These are phyloP conservation scores for Tupiocoris notatus DNA, from an alignment of 2,888 invertebrate genomes.

Conservation along the genomic window DNA sequence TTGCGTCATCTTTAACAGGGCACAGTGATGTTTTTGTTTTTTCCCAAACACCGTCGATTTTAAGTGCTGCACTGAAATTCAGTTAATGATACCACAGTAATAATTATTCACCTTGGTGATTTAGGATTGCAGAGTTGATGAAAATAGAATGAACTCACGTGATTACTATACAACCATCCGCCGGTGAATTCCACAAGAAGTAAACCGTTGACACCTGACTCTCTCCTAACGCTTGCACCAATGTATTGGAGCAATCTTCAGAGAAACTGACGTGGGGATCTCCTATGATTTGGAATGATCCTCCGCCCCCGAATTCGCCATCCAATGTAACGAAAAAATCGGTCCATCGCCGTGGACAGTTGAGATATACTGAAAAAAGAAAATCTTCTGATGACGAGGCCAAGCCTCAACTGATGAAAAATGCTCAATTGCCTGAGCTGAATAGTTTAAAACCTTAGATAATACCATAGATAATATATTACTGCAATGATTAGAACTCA, in stretches of 20 bases:
- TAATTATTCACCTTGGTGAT: too few relatives aligned
- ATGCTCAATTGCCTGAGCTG: neutral
- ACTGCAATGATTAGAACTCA: too few relatives aligned
- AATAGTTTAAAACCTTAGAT: too few relatives aligned
- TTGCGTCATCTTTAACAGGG: slow-evolving; percentile 12
- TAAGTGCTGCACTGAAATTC: slow-evolving; percentile 32
- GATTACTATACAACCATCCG: slow-evolving; percentile 78
- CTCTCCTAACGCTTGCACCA: slow-evolving; percentile 71
- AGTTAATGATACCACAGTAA: neutral
- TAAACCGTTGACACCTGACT: slow-evolving; percentile 79
- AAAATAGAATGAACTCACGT: slow-evolving; percentile 63
- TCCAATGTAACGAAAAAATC: slow-evolving; percentile 44
- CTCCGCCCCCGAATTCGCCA: slow-evolving; percentile 40
- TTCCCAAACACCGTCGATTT: slow-evolving; percentile 26
- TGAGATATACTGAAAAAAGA: slow-evolving; percentile 37
- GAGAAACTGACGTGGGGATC: slow-evolving; percentile 64
- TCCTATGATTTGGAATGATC: slow-evolving; percentile 46
- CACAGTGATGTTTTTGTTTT: slow-evolving; percentile 17
- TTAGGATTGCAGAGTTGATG: too few relatives aligned
- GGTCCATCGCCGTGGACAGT: slow-evolving; percentile 10
- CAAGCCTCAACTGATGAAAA: neutral
- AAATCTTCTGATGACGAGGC: neutral
- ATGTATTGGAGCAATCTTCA: slow-evolving; percentile 79
- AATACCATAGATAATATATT: too few relatives aligned
- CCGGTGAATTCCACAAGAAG: slow-evolving; percentile 88